phyloP scores from a whole-genome alignment of 2,888 invertebrate species.

The Scelioninae gen. 2 region DNA sequence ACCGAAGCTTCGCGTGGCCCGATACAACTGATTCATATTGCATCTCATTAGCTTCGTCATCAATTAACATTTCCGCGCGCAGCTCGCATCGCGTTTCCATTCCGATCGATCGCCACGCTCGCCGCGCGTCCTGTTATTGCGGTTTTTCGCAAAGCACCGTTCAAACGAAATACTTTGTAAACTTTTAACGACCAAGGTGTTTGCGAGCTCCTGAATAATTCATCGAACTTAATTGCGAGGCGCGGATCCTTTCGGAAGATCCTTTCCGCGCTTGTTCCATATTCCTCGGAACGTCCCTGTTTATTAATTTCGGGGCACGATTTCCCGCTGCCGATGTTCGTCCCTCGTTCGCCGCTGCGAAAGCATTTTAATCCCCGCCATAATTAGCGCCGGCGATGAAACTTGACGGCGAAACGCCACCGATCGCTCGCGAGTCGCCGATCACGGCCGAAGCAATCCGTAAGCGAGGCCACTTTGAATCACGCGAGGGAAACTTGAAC shows the following conservation, averaged over 20 bases:
- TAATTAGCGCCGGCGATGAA: constrained; percentile 1
- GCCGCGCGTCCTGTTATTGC: too few relatives aligned
- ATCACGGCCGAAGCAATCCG: constrained; percentile 8
- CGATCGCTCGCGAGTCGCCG: too few relatives aligned
- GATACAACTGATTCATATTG: too few relatives aligned
- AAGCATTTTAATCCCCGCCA: constrained; percentile 1
- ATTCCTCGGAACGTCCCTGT: constrained; percentile 20
- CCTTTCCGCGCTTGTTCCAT: constrained; percentile 4
- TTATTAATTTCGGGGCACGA: constrained; percentile 20
- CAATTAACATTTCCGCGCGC: too few relatives aligned
- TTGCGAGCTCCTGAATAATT: constrained; percentile 25
- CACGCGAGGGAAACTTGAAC: constrained; percentile 39
- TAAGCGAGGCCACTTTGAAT: constrained; percentile 32
- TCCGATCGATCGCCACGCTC: constrained; percentile 9
- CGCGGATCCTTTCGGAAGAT: constrained; percentile 6
- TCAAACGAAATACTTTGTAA: constrained; percentile 22
- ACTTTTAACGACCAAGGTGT: constrained; percentile 18
- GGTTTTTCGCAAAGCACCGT: constrained; percentile 3
- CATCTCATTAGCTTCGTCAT: too few relatives aligned
- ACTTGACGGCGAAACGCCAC: constrained; percentile 29
- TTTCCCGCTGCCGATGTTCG: constrained; percentile 16
- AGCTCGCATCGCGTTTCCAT: not conserved
- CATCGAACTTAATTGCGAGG: constrained; percentile 18
- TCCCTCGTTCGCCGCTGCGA: too few relatives aligned
- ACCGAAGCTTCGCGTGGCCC: constrained; percentile 4